Conservation (phyloP, 2,888 invertebrate species). For the Leptarthrus brevirostris region DNA sequence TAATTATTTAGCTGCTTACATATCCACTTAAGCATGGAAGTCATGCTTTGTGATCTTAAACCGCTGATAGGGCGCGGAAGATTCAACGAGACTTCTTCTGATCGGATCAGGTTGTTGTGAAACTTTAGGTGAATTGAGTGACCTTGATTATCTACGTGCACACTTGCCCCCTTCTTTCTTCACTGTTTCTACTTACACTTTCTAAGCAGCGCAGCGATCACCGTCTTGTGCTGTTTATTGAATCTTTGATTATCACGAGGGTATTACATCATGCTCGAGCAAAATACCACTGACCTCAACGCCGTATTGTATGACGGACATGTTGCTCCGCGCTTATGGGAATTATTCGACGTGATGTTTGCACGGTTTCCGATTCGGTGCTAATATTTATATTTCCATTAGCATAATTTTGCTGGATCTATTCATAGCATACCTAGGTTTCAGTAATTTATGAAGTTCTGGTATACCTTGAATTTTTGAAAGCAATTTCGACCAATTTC, state of each 20-base stretch:
- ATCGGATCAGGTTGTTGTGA: conserved; percentile 33
- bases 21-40: neutral
- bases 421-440: no score
- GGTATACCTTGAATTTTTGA: no score
- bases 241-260: conserved; percentile 34
- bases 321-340: neutral
- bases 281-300: conserved; percentile 41
- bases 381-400: conserved; percentile 19
- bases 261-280: conserved; percentile 31
- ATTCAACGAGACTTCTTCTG: conserved; percentile 14
- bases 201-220: no score
- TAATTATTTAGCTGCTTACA: neutral
- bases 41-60: conserved; percentile 1
- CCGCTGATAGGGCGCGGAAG: conserved; percentile 4
- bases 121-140: neutral
- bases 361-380: neutral
- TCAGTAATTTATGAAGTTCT: no score
- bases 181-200: conserved; percentile 34
- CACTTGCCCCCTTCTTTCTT: neutral
- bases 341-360: conserved; percentile 10
- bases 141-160: conserved; percentile 37
- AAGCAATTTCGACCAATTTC: no score
- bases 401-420: conserved; percentile 18
- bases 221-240: no score
- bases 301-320: neutral